These are phyloP conservation scores for Drosophila seguyi DNA, from an alignment of 1,140 invertebrate genomes.

Conservation along the genomic window DNA sequence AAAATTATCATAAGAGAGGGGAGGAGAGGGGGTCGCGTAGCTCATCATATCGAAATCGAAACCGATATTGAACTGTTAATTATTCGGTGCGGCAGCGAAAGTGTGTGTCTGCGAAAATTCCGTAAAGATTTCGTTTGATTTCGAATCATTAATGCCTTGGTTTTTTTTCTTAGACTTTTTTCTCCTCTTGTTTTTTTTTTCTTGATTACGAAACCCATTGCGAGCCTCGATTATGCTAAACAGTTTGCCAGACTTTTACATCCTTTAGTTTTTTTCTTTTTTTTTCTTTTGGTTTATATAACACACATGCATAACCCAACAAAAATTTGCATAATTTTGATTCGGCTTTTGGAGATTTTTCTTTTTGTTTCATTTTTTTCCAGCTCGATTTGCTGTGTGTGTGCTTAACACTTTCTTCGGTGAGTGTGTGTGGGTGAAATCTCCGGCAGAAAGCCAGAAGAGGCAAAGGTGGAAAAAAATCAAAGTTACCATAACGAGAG, in stretches of 20 bases:
- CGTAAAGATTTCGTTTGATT: constrained; percentile 42
- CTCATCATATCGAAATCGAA: constrained; percentile 37
- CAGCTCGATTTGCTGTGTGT: constrained; percentile 15
- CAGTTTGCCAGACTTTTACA: constrained; percentile 47
- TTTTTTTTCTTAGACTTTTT: background rate
- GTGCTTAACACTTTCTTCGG: constrained; percentile 39
- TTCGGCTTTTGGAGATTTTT: constrained; percentile 18
- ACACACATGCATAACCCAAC: constrained; percentile 21
- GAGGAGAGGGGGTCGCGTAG: background rate
- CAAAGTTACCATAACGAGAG: constrained; percentile 49
- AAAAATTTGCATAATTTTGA: constrained; percentile 66
- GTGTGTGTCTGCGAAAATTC: constrained; percentile 46
- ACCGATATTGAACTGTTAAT: constrained; percentile 65
- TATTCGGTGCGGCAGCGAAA: constrained; percentile 69
- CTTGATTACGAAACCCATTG: constrained; percentile 60
- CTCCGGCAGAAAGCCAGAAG: constrained; percentile 8
- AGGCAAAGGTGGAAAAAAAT: constrained; percentile 21
- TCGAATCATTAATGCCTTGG: constrained; percentile 11
- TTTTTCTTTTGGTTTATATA: constrained; percentile 60
- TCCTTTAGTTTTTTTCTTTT: constrained; percentile 37
- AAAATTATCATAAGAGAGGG: constrained; percentile 64
- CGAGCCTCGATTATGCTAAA: constrained; percentile 62
- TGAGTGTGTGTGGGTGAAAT: constrained; percentile 46
- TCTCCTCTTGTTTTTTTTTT: constrained; percentile 5
- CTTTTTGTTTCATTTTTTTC: constrained; percentile 10